phyloP scores from a whole-genome alignment of 2,113 vertebrate species.

The Mobula hypostoma region DNA sequence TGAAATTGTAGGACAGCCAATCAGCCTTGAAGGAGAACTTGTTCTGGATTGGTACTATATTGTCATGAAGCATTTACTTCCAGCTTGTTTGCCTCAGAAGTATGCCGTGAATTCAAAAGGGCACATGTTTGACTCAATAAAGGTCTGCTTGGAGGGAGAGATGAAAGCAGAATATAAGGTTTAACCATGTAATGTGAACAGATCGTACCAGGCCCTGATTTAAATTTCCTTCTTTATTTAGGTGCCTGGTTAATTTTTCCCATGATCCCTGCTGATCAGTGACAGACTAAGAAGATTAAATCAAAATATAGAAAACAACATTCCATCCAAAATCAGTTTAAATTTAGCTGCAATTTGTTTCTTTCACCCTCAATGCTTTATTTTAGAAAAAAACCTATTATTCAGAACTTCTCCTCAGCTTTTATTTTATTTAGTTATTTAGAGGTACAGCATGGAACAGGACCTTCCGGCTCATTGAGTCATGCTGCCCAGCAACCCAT shows the following conservation, averaged over 20 bases:
- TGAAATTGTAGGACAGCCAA: neutral
- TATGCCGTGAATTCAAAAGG: constrained; percentile 33
- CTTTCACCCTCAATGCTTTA: neutral
- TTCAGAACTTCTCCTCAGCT: neutral
- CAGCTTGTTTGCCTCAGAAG: constrained; percentile 29
- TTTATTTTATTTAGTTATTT: neutral
- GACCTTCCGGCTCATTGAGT: too few species aligned
- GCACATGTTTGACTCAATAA: constrained; percentile 11
- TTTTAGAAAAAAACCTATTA: neutral
- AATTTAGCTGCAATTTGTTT: neutral
- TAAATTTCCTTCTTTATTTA: neutral
- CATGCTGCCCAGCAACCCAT: too few species aligned
- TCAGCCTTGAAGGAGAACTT: neutral
- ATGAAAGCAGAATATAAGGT: constrained; percentile 31
- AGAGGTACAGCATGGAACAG: too few species aligned
- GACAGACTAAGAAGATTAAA: constrained; percentile 40
- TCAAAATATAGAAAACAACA: constrained; percentile 32
- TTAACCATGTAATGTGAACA: constrained; percentile 36
- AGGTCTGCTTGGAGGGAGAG: neutral
- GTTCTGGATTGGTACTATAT: neutral
- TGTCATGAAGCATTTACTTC: neutral
- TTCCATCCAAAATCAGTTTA: constrained; percentile 28
- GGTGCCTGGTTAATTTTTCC: constrained; percentile 18
- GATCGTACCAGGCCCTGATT: constrained; percentile 32
- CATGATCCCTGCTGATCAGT: constrained; percentile 38